Evolutionary conservation across 2,888 invertebrate genomes (phyloP).

Genomic region (Nomada fabriciana): DNA sequence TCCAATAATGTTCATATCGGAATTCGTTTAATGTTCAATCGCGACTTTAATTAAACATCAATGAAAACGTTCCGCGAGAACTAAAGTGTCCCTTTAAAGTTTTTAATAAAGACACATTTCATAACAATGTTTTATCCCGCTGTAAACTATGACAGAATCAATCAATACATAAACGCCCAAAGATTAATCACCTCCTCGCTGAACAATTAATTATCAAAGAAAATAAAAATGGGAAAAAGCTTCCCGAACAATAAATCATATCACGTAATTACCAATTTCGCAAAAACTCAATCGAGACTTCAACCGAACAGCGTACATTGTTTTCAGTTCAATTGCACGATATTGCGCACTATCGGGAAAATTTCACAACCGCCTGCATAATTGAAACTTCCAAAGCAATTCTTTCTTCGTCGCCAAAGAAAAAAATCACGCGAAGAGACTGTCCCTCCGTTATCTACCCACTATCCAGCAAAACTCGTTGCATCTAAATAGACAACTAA

Average conservation of each 20-base stretch:
- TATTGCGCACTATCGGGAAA: neutral
- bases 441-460: neutral
- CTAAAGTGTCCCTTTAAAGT: neutral
- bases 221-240: no score
- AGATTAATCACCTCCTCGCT: no score
- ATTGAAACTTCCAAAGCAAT: no score
- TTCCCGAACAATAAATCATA: no score
- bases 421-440: neutral
- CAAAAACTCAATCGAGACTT: neutral
- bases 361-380: no score
- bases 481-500: neutral
- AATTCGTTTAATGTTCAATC: conserved; percentile 4
- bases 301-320: neutral
- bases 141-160: no score
- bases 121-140: no score
- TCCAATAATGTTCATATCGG: conserved; percentile 16
- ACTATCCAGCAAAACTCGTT: neutral
- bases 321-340: neutral
- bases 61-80: neutral
- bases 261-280: neutral
- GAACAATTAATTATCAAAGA: no score
- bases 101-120: neutral
- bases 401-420: neutral
- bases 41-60: conserved; percentile 14
- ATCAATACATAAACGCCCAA: neutral